phyloP scores from a whole-genome alignment of 2,797 vertebrate species.

The Acanthurus leucopareius region DNA sequence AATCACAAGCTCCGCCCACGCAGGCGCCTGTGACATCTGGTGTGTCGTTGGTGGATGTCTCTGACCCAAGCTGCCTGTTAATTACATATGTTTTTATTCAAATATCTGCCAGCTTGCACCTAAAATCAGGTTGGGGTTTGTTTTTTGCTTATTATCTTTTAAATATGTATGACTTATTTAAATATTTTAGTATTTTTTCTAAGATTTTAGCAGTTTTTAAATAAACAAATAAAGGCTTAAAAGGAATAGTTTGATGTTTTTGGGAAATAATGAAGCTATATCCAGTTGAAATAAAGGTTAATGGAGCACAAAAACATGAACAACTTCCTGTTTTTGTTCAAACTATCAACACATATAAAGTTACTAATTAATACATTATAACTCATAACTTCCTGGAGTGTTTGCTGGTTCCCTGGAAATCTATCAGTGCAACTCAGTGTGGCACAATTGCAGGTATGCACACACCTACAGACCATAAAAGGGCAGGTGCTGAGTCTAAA shows the following conservation, averaged over 20 bases:
- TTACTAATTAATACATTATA: not conserved
- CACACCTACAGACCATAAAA: too few relatives aligned
- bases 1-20: constrained; percentile 56
- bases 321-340: not conserved
- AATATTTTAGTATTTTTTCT: not conserved
- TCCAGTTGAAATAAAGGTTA: too few relatives aligned
- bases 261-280: too few relatives aligned
- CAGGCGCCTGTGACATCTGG: constrained; percentile 72
- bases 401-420: not conserved
- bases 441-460: too few relatives aligned
- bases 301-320: not conserved
- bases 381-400: not conserved
- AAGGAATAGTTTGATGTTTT: too few relatives aligned
- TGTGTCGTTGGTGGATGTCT: constrained; percentile 34
- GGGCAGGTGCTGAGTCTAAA: too few relatives aligned
- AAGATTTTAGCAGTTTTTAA: not conserved
- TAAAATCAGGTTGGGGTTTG: constrained; percentile 1
- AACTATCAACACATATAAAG: not conserved
- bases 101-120: constrained; percentile 47
- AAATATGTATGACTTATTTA: constrained; percentile 39
- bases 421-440: not conserved
- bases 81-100: constrained; percentile 69
- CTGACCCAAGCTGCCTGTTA: constrained; percentile 57
- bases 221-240: not conserved
- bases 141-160: not conserved